Evolutionary conservation across 2,888 invertebrate species (phyloP), one percentile per base, ranked within the genome.

Genomic region (Leucozona laternaria): DNA sequence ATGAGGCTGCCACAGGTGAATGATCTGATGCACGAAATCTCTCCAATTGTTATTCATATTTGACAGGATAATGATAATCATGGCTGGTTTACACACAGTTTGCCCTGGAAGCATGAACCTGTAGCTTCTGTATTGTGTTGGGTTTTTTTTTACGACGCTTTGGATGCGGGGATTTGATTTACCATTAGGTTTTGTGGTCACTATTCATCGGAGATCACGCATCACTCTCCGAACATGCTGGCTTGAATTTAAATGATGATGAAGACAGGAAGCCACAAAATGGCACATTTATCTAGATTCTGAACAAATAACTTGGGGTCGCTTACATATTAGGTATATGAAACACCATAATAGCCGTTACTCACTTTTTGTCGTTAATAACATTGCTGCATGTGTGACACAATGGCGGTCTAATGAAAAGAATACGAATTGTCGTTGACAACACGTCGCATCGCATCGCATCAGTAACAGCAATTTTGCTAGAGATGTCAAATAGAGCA

Each of bases 51-150:
- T 81, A 78, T 78, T 86, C 86, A 82, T 62, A 70, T 86, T 86
- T 86, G 86, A 86, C 86, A 86, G 86, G 78, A 86, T 86, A 86
- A 86, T 86, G 82, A 82, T 86, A 71, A 82, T 82, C 86, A 62
- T 58, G 73, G 28, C 55, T 64, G 68, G 64, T 66, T 68, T 71
- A 62, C 57, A 68, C 60, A 68, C 68, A 79, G 53, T 31, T 68
- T 79, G 48, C 48, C 45, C 79, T 70, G 58, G 76, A 70, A 73
- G 78, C 77, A 68, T 62, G 37, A 76, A 78, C 60, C 72, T 72
- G 48, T 73, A 81, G 85, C 85, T 82, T 75, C 86, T 86, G 81
- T 86, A 70, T 70, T 58, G 20, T 20, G 34, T 50, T 28, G 15
- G 55, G 10, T 28, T 55, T 15, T 13, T 15, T 13, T 53, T 48